Percentiles rank a stretch among this genome's conserved stretches.
Conservation (phyloP, 2,888 invertebrate species). For the Blastobasis adustella region DNA sequence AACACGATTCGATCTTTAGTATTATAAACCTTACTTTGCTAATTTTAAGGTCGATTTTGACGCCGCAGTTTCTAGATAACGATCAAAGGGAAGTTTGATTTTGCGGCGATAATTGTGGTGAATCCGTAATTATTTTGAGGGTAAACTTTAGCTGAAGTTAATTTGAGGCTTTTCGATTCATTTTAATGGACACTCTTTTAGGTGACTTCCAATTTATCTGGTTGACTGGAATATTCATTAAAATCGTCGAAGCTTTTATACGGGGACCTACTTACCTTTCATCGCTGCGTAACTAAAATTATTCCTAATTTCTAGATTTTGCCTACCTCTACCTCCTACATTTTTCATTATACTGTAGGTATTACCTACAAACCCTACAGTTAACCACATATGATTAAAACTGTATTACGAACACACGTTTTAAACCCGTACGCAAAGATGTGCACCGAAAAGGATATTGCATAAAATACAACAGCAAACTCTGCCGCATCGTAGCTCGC, state of each 20-base stretch:
- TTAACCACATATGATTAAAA: too few relatives aligned
- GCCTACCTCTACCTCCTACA: too few relatives aligned
- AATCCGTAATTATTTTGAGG: conserved; percentile 75
- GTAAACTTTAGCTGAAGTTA: conserved; percentile 71
- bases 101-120: conserved; percentile 72
- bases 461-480: too few relatives aligned
- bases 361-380: too few relatives aligned
- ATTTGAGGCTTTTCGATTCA: conserved; percentile 66
- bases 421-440: too few relatives aligned
- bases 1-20: conserved; percentile 21
- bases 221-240: conserved; percentile 65
- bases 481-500: too few relatives aligned
- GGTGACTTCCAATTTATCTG: conserved; percentile 68
- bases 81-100: conserved; percentile 72
- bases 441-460: too few relatives aligned
- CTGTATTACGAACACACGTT: too few relatives aligned
- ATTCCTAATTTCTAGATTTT: too few relatives aligned
- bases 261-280: conserved; percentile 24
- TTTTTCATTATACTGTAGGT: too few relatives aligned
- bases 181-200: conserved; percentile 70
- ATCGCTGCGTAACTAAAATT: too few relatives aligned
- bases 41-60: conserved; percentile 37
- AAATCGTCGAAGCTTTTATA: conserved; percentile 36
- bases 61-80: conserved; percentile 37
- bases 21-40: conserved; percentile 34